A percentile compares a stretch with the other conserved stretches of the same genome.
phyloP scores from a whole-genome alignment of 2,888 invertebrate species.

The Calameuta idolon region DNA sequence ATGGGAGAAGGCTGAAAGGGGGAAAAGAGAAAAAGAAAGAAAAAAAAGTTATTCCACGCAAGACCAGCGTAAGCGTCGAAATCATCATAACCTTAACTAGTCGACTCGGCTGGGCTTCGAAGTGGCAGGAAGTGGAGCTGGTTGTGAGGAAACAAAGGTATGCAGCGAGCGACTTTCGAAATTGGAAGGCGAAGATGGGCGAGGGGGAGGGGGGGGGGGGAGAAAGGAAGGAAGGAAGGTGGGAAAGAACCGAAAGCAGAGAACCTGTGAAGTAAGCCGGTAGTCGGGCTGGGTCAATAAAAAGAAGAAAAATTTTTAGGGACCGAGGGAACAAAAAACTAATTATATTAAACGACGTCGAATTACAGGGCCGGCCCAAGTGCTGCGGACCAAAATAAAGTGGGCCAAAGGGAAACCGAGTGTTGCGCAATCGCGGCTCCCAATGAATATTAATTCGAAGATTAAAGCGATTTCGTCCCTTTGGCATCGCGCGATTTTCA shows the following conservation, averaged over 20 bases:
- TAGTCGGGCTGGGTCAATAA: conserved; percentile 19
- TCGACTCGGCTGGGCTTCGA: conserved; percentile 27
- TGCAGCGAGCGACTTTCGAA: background rate
- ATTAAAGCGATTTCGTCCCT: background rate
- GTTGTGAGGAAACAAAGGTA: background rate
- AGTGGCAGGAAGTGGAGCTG: conserved; percentile 1
- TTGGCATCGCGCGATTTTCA: background rate
- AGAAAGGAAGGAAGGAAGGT: too few species aligned
- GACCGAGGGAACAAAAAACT: conserved; percentile 46
- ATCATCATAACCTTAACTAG: conserved; percentile 44
- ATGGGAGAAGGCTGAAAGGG: conserved; percentile 19
- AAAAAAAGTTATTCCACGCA: background rate
- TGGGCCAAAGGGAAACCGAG: conserved; percentile 14
- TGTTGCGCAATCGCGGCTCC: conserved; percentile 1
- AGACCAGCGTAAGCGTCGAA: conserved; percentile 35
- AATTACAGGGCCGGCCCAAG: conserved; percentile 46
- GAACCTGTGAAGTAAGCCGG: conserved; percentile 22
- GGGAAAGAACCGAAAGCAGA: background rate
- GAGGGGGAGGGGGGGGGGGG: background rate
- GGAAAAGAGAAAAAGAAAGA: background rate
- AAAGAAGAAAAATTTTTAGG: conserved; percentile 27
- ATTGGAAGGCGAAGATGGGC: background rate
- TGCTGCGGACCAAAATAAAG: conserved; percentile 30
- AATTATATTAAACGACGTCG: conserved; percentile 55
- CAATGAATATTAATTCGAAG: conserved; percentile 19